phyloP scores from a whole-genome alignment of 2,888 invertebrate genomes.

The Linnaemya vulpina region DNA sequence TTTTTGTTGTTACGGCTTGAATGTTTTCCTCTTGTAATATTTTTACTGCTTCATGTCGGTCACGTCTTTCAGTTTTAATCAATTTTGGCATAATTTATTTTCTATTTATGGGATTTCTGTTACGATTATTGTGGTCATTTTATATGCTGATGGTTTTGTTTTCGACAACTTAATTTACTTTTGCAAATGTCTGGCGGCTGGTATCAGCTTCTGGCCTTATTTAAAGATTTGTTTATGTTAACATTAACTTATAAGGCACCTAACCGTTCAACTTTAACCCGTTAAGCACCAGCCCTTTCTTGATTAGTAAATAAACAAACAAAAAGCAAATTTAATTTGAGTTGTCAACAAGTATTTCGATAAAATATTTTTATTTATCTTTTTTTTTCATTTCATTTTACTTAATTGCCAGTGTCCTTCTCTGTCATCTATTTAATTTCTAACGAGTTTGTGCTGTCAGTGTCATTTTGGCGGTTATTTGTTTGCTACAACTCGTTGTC shows the following conservation, averaged over 20 bases:
- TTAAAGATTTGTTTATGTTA: conserved; percentile 5
- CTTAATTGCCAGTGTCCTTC: background rate
- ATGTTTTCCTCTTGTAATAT: background rate
- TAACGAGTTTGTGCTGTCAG: background rate
- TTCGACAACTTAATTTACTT: conserved; percentile 8
- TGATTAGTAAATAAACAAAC: too few relatives aligned
- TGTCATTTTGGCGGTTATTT: background rate
- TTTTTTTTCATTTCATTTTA: background rate
- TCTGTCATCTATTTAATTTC: background rate
- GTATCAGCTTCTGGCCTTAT: conserved; percentile 5
- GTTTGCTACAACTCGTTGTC: background rate
- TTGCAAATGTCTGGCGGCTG: background rate
- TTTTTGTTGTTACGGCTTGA: conserved; percentile 5
- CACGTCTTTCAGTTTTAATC: conserved; percentile 45
- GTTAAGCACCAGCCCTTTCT: background rate
- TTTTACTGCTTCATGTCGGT: background rate
- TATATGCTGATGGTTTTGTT: background rate
- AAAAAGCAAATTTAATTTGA: background rate
- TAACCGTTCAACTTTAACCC: background rate
- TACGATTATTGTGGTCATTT: conserved; percentile 4
- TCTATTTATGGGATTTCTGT: background rate
- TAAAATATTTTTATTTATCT: background rate
- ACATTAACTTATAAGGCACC: background rate
- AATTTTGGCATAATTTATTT: conserved; percentile 32
- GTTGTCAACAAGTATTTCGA: background rate